Evolutionary conservation across 2,113 vertebrate species (phyloP).

Genomic region (Trachemys scripta): DNA sequence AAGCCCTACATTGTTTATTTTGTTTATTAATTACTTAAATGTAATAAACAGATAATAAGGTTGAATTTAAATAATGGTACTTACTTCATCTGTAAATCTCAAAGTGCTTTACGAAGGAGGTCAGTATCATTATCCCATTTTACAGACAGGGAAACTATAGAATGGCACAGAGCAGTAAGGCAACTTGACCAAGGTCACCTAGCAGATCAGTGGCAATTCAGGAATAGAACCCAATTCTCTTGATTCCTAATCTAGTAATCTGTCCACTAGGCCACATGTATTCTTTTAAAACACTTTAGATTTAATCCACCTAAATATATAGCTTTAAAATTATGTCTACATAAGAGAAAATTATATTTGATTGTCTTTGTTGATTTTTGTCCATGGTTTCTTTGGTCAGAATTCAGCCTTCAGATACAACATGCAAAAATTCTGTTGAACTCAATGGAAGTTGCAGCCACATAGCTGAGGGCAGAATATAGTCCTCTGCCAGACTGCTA

Average conservation of each 20-base stretch:
- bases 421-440: background rate
- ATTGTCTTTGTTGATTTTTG: background rate
- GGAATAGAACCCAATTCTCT: no score
- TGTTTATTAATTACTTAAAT: background rate
- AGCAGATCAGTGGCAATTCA: no score
- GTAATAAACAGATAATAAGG: background rate
- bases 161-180: no score
- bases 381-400: background rate
- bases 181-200: no score
- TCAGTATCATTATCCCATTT: no score
- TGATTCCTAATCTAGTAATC: no score
- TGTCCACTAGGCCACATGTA: no score
- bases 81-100: no score
- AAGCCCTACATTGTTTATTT: background rate
- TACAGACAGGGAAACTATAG: no score
- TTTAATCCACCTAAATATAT: background rate
- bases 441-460: background rate
- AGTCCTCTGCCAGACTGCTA: background rate
- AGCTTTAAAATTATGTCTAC: background rate
- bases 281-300: background rate
- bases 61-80: background rate
- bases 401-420: background rate
- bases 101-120: no score
- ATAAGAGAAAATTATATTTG: background rate
- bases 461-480: background rate